These are phyloP conservation scores for Zoanthus gigantus DNA, from an alignment of 92 coral and sea anemone genomes.

Conservation along the genomic window DNA sequence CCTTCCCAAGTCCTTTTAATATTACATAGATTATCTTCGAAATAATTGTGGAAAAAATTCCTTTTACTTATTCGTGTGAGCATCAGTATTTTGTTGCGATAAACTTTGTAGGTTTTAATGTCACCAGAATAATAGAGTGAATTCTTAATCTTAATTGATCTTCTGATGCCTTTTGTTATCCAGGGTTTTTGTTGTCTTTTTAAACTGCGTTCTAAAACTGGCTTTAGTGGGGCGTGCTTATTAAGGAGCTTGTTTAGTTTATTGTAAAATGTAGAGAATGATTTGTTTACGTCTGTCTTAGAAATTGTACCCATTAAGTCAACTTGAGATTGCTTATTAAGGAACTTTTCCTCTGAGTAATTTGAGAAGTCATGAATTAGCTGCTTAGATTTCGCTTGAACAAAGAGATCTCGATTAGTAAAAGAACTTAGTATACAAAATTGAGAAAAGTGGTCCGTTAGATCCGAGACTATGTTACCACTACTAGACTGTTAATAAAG, in stretches of 20 bases:
- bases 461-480: too few relatives aligned
- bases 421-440: neutral
- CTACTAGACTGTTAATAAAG: too few relatives aligned
- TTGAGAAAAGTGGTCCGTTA: too few relatives aligned
- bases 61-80: conserved; percentile 50
- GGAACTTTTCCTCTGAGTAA: neutral
- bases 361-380: neutral
- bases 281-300: conserved; percentile 2
- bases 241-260: conserved; percentile 26
- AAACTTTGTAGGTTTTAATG: conserved; percentile 34
- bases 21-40: conserved; percentile 34
- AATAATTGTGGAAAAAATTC: conserved; percentile 22
- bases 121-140: conserved; percentile 39
- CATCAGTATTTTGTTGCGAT: conserved; percentile 32
- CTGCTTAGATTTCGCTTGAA: neutral
- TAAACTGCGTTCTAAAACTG: neutral
- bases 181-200: conserved; percentile 43
- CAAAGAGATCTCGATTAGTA: neutral
- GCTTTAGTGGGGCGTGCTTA: neutral
- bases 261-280: conserved; percentile 3
- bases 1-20: conserved; percentile 59
- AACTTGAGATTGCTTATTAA: neutral
- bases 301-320: neutral
- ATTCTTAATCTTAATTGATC: conserved; percentile 45
- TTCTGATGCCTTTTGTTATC: conserved; percentile 46